Evolutionary conservation across 1,140 invertebrate genomes (phyloP).

Genomic region (Reticulitermes speratus): DNA sequence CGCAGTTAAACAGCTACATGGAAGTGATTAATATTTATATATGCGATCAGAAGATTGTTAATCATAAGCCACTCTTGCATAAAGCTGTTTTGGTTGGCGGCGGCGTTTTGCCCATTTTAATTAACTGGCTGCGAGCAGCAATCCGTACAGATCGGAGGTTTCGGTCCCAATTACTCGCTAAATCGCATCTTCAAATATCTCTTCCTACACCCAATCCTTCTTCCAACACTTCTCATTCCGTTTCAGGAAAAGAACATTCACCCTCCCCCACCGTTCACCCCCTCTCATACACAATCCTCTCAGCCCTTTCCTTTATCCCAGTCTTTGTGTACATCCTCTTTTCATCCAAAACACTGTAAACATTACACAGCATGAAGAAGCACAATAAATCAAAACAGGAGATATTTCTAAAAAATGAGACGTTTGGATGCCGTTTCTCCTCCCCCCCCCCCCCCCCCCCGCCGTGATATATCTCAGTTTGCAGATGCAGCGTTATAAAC

Average conservation of each 20-base stretch:
- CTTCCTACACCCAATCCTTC: not conserved
- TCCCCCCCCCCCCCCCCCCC: not conserved
- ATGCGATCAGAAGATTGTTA: not conserved
- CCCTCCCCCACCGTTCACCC: not conserved
- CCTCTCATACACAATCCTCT: not conserved
- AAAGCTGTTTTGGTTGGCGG: not conserved
- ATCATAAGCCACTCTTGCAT: not conserved
- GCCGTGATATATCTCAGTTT: not conserved
- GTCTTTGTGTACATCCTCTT: not conserved
- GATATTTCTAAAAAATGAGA: slow-evolving; percentile 6
- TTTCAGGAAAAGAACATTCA: slow-evolving; percentile 23
- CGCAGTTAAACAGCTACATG: no score
- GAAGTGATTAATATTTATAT: no score
- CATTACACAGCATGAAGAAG: slow-evolving; percentile 11
- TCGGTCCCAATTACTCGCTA: slow-evolving; percentile 27
- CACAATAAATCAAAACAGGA: slow-evolving; percentile 8
- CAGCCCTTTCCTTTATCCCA: not conserved
- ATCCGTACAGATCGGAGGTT: not conserved
- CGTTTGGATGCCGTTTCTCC: not conserved
- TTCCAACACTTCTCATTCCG: slow-evolving; percentile 7
- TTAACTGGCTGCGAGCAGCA: slow-evolving; percentile 25
- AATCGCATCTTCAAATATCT: slow-evolving; percentile 22
- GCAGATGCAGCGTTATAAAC: not conserved
- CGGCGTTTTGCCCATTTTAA: slow-evolving; percentile 28
- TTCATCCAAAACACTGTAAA: slow-evolving; percentile 9